Conservation (phyloP, 2,888 invertebrate genomes). For the Ceratothoa steindachneri region DNA sequence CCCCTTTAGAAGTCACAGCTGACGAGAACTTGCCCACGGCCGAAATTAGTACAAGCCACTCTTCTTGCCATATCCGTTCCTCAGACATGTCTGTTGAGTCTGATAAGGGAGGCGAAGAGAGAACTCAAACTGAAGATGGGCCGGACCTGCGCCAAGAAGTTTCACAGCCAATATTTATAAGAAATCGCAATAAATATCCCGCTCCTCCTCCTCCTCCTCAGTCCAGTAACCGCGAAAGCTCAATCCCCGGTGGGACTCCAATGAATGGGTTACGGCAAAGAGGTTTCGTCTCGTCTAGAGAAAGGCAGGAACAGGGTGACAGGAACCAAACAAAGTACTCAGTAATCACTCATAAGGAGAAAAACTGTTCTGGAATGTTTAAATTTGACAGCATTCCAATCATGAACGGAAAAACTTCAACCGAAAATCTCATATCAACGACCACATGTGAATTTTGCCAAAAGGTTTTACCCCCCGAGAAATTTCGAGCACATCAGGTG, state of each 20-base stretch:
- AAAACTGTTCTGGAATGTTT: constrained; percentile 16
- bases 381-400: constrained; percentile 44
- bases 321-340: neutral
- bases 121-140: neutral
- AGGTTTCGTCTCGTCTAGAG: too few species aligned
- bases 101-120: neutral
- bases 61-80: constrained; percentile 36
- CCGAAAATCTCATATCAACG: neutral
- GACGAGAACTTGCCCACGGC: constrained; percentile 17
- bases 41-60: constrained; percentile 33
- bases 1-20: constrained; percentile 40
- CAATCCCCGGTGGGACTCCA: too few species aligned
- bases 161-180: neutral
- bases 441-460: constrained; percentile 38
- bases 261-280: too few species aligned
- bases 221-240: neutral
- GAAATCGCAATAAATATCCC: constrained; percentile 1
- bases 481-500: constrained; percentile 44
- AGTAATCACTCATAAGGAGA: neutral
- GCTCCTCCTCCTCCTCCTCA: constrained; percentile 11
- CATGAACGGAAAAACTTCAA: constrained; percentile 24
- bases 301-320: neutral
- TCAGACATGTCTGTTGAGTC: neutral
- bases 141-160: constrained; percentile 1
- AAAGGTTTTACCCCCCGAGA: constrained; percentile 28